These are phyloP conservation scores for Sprattus sprattus DNA, from an alignment of 2,113 vertebrate genomes.

Conservation along the genomic window DNA sequence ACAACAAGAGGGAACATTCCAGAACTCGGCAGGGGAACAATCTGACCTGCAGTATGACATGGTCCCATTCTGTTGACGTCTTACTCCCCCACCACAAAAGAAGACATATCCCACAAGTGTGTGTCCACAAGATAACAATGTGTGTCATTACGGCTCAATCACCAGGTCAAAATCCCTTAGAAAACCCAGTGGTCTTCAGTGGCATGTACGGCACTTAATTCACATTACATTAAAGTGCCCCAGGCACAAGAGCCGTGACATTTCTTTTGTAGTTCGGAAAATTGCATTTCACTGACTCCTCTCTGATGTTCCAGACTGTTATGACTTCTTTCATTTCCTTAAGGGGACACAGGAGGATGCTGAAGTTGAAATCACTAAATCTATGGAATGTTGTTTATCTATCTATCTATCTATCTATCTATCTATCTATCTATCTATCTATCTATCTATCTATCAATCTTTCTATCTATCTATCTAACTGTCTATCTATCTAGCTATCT, in stretches of 20 bases:
- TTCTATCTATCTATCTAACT: background rate
- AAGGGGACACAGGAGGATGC: background rate
- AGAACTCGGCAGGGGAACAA: background rate
- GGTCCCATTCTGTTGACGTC: background rate
- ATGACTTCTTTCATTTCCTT: conserved; percentile 12
- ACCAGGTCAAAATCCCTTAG: background rate
- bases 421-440: background rate
- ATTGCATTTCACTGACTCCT: background rate
- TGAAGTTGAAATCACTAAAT: background rate
- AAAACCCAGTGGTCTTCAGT: background rate
- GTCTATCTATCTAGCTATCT: background rate
- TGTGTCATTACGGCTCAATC: background rate
- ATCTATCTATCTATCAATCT: background rate
- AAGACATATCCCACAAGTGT: background rate
- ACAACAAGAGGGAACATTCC: conserved; percentile 5
- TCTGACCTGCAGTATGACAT: background rate
- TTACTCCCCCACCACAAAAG: background rate
- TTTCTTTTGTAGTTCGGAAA: background rate
- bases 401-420: background rate
- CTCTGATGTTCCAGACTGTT: conserved; percentile 6
- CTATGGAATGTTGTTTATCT: background rate
- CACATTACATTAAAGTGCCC: background rate
- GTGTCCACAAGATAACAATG: background rate
- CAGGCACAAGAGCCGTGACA: background rate
- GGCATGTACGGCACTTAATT: background rate